These are phyloP conservation scores for Zophobas morio DNA, from an alignment of 1,140 invertebrate species.

Conservation along the genomic window DNA sequence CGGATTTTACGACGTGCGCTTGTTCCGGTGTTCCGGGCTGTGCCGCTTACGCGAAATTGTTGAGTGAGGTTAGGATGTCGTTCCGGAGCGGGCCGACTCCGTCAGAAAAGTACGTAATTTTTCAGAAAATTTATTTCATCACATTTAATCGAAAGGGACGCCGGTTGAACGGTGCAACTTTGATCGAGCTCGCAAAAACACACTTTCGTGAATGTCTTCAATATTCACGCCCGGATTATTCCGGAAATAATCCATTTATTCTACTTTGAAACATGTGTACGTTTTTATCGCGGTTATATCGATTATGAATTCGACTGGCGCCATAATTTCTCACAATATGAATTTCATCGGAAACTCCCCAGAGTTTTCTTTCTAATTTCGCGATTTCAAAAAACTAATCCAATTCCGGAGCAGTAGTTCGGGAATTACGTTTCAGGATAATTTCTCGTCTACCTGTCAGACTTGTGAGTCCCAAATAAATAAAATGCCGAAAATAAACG, in stretches of 20 bases:
- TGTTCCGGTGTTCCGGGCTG: conserved; percentile 22
- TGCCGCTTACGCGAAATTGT: conserved; percentile 8
- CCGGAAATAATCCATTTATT: conserved; percentile 34
- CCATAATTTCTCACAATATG: conserved; percentile 8
- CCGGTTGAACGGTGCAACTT: neutral
- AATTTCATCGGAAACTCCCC: conserved; percentile 5
- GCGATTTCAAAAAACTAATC: conserved; percentile 18
- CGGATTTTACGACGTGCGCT: conserved; percentile 25
- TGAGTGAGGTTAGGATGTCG: conserved; percentile 17
- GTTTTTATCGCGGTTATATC: conserved; percentile 3
- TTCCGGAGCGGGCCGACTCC: neutral
- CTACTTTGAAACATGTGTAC: conserved; percentile 10
- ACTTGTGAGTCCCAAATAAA: conserved; percentile 7
- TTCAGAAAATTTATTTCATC: neutral
- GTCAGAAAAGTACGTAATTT: conserved; percentile 10
- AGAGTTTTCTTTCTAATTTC: conserved; percentile 26
- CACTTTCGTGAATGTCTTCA: conserved; percentile 15
- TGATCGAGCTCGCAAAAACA: neutral
- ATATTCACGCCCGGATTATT: conserved; percentile 26
- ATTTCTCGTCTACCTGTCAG: conserved; percentile 21
- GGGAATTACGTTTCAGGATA: conserved; percentile 11
- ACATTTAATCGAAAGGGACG: neutral
- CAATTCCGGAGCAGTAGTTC: conserved; percentile 17
- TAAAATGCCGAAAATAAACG: conserved; percentile 11
- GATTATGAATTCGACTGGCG: neutral